These are phyloP conservation scores for Porites lobata DNA, from an alignment of 92 coral and sea anemone species.

Conservation along the genomic window DNA sequence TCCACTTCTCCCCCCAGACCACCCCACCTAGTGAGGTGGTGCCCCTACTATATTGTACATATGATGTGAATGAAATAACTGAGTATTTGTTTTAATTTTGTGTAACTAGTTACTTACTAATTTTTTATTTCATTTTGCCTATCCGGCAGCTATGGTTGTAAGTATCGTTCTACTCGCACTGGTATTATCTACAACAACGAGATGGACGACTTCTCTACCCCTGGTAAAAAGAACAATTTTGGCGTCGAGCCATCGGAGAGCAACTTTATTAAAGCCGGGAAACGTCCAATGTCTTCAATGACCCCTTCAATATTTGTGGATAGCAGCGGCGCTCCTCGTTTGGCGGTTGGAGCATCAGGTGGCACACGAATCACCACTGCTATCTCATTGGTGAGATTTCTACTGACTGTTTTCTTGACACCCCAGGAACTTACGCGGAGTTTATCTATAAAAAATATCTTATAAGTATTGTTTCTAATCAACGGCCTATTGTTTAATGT, in stretches of 20 bases:
- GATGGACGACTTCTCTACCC: slow-evolving; percentile 99
- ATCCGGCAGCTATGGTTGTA: slow-evolving; percentile 86
- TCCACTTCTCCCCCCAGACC: too few species aligned
- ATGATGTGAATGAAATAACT: too few species aligned
- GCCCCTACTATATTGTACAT: too few species aligned
- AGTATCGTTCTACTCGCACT: slow-evolving; percentile 79
- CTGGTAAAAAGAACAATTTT: slow-evolving; percentile 81
- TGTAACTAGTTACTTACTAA: not conserved
- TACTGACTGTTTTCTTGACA: not conserved
- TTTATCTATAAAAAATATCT: too few species aligned
- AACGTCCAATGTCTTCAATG: slow-evolving; percentile 95
- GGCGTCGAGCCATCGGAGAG: slow-evolving; percentile 92
- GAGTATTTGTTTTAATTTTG: not conserved
- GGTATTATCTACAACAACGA: slow-evolving; percentile 94
- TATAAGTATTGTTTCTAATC: too few species aligned
- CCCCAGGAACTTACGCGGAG: too few species aligned
- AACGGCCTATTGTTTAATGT: too few species aligned
- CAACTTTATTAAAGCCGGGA: slow-evolving; percentile 86
- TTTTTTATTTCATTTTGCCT: not conserved
- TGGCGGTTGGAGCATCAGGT: slow-evolving; percentile 97
- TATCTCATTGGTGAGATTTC: slow-evolving; percentile 79
- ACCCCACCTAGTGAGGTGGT: too few species aligned
- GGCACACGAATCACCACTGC: slow-evolving; percentile 96
- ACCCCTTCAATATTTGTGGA: slow-evolving; percentile 86
- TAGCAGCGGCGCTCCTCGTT: slow-evolving; percentile 69